Evolutionary conservation across 2,888 invertebrate genomes (phyloP), one percentile per base, ranked within the genome.

Genomic region (Smittia aterrima): DNA sequence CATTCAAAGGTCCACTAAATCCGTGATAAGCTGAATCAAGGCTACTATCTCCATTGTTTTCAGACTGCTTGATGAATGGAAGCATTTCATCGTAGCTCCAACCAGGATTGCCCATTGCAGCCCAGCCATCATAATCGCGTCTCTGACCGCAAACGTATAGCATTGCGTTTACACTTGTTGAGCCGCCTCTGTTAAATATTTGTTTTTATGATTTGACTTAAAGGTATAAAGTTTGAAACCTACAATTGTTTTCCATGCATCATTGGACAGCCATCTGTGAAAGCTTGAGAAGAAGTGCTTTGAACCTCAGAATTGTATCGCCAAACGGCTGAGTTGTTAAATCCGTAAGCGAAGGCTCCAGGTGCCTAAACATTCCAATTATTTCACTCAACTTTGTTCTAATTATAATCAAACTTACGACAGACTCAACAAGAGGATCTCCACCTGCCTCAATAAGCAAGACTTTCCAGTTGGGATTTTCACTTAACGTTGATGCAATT

Each of bases 81-180:
- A 67, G 38, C n/a, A 67, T 22, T 9, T 24, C 38, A 16, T 16
- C 13, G n/a, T 67, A 67, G 9, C 38, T 24, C 66, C 66, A 67
- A 20, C 66, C 40, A 4, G 24, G 6, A 13, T 4, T 9, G 16
- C 38, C 22, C 13, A 22, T 16, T 13, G 20, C 40, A 11, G 38
- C 40, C 66, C 66, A 67, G 3, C 13, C 3, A 40, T 67, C 38
- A 9, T 67, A 67, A 13, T 20, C 13, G 1, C 22, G 20, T 38
- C 38, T 38, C 20, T 20, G 13, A 18, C 66, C 66, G 38, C 38
- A 38, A 38, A 67, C 40, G 22, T 67, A 47, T 4, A 47, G 6
- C 47, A 47, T 47, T 47, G 47, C 47, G 11, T 47, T 47, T 16
- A 11, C 11, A n/a, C 4, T 3, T n/a, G 47, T 6, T 4, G 47